Percentiles rank a stretch among this genome's conserved stretches.
Conservation (phyloP, 2,888 invertebrate species). For the Cosmia pyralina region DNA sequence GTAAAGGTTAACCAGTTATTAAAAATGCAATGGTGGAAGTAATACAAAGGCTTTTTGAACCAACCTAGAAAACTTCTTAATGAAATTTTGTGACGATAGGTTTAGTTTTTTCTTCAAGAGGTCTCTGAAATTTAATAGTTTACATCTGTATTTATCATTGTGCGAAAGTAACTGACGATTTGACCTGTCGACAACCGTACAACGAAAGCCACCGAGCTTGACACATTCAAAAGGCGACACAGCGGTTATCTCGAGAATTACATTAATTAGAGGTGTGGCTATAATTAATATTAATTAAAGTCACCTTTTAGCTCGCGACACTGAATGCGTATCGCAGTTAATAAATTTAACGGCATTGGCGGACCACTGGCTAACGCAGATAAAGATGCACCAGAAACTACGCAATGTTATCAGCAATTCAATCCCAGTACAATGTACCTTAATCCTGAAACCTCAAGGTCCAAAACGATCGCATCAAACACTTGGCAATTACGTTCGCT, state of each 20-base stretch:
- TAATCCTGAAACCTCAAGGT: conserved; percentile 55
- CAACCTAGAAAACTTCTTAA: background rate
- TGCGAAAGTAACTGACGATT: conserved; percentile 39
- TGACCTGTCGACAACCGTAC: conserved; percentile 50
- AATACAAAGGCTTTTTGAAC: background rate
- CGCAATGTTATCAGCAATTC: conserved; percentile 63
- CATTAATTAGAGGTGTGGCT: conserved; percentile 89
- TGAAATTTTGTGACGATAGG: background rate
- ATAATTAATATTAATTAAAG: conserved; percentile 90
- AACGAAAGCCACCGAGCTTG: conserved; percentile 71
- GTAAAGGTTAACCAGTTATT: background rate
- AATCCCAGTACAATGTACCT: conserved; percentile 55
- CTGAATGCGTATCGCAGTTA: conserved; percentile 90
- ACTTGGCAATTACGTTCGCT: conserved; percentile 66
- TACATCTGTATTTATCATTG: conserved; percentile 48
- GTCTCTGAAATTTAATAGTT: conserved; percentile 21
- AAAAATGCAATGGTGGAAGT: background rate
- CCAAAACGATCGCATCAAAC: conserved; percentile 35
- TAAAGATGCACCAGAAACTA: conserved; percentile 84
- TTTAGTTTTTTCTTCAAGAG: background rate
- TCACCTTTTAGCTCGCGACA: conserved; percentile 88
- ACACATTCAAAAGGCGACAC: conserved; percentile 73
- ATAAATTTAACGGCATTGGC: conserved; percentile 88
- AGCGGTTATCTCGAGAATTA: conserved; percentile 86
- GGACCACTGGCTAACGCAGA: conserved; percentile 82